A percentile compares a stretch with the other conserved stretches of the same genome.
Conservation (phyloP, 2,113 vertebrate species). For the Hassar affinis region DNA sequence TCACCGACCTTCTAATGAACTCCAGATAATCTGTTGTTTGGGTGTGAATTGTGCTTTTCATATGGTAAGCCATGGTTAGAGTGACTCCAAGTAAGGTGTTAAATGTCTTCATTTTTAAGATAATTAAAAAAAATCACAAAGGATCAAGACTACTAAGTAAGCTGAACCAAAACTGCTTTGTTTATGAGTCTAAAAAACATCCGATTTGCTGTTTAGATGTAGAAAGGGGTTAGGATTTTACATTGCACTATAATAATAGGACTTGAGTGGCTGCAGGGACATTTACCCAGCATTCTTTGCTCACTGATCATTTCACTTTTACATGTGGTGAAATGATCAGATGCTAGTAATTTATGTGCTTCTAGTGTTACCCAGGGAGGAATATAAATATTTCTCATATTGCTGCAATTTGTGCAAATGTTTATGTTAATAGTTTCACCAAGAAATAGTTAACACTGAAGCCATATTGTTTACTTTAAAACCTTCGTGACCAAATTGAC, state of each 20-base stretch:
- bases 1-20: background rate
- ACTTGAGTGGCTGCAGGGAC: background rate
- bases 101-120: background rate
- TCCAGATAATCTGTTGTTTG: background rate
- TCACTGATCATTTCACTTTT: background rate
- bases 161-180: background rate
- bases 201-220: background rate
- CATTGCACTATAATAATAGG: background rate
- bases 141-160: background rate
- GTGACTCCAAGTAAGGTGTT: background rate
- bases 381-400: background rate
- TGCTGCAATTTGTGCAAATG: background rate
- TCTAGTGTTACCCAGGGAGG: background rate
- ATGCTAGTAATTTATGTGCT: background rate
- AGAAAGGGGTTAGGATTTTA: background rate
- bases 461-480: background rate
- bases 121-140: background rate
- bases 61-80: background rate
- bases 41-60: conserved; percentile 5
- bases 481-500: background rate
- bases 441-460: background rate
- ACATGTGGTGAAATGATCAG: background rate
- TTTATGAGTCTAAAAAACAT: background rate
- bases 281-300: background rate
- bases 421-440: background rate